Percentiles rank a stretch among this genome's conserved stretches.
Conservation (phyloP, 2,113 vertebrate species). For the Peucedramus taeniatus region DNA sequence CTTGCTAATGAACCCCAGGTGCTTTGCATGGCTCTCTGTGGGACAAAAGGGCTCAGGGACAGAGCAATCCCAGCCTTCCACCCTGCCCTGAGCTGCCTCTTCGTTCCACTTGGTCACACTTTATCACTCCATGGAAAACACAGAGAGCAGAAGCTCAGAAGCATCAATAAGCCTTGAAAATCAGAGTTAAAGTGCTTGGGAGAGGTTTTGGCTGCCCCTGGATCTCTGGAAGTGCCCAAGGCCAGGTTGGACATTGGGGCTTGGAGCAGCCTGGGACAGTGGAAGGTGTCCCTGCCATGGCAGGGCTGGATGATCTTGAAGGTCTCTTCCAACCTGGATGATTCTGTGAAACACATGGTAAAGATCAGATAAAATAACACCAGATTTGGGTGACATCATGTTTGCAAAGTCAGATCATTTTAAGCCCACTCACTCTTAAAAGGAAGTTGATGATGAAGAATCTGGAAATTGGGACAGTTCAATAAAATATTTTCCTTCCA, state of each 20-base stretch:
- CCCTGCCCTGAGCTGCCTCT: background rate
- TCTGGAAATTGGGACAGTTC: background rate
- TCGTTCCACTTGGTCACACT: background rate
- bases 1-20: constrained; percentile 5
- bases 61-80: background rate
- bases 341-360: background rate
- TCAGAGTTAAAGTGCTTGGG: background rate
- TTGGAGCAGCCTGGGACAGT: background rate
- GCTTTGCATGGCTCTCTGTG: background rate
- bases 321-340: background rate
- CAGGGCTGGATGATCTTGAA: background rate
- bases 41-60: background rate
- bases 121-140: background rate
- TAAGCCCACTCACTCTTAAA: background rate
- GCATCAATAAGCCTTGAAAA: background rate
- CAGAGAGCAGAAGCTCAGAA: background rate
- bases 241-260: background rate
- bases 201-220: background rate
- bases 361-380: background rate
- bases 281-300: background rate
- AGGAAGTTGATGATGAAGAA: background rate
- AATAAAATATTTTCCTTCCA: background rate
- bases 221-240: background rate
- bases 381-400: background rate
- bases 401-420: background rate